These are phyloP conservation scores for Fistularia tabacaria DNA, from an alignment of 2,797 vertebrate genomes.

Conservation along the genomic window DNA sequence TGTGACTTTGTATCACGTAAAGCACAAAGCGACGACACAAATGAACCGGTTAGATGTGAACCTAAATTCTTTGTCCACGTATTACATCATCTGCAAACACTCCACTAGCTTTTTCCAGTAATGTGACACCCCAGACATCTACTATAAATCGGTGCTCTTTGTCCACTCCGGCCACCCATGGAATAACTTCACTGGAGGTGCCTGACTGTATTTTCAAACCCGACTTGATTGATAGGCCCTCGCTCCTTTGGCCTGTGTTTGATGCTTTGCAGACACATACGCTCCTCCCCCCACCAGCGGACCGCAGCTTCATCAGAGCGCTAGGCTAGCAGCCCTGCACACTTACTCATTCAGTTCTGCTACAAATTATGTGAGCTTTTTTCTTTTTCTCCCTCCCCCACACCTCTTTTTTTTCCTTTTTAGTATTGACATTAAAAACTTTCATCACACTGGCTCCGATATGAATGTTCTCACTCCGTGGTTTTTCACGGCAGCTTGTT, in stretches of 20 bases:
- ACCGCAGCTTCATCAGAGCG: constrained; percentile 64
- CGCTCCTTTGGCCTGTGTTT: constrained; percentile 56
- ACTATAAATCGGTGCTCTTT: constrained; percentile 9
- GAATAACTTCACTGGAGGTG: constrained; percentile 52
- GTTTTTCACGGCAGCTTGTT: constrained; percentile 10
- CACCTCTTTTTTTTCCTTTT: too few relatives aligned
- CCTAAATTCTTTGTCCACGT: too few relatives aligned
- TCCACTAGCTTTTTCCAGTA: too few relatives aligned
- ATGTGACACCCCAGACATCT: too few relatives aligned
- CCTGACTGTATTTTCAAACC: constrained; percentile 63
- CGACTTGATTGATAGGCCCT: constrained; percentile 66
- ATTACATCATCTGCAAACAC: too few relatives aligned
- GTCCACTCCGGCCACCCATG: constrained; percentile 56
- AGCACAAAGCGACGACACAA: too few relatives aligned
- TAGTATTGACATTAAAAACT: too few relatives aligned
- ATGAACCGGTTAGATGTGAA: too few relatives aligned
- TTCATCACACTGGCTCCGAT: too few relatives aligned
- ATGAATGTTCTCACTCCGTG: too few relatives aligned
- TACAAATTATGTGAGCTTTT: constrained; percentile 42
- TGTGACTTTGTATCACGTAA: too few relatives aligned
- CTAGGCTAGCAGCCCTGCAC: constrained; percentile 53
- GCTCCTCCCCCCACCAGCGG: constrained; percentile 52
- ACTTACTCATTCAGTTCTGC: constrained; percentile 52
- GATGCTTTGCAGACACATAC: constrained; percentile 62
- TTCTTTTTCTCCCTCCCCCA: constrained; percentile 7